Base-by-base conservation (phyloP, 2,113 vertebrate genomes). In the Mormyrus lacerda region DNA sequence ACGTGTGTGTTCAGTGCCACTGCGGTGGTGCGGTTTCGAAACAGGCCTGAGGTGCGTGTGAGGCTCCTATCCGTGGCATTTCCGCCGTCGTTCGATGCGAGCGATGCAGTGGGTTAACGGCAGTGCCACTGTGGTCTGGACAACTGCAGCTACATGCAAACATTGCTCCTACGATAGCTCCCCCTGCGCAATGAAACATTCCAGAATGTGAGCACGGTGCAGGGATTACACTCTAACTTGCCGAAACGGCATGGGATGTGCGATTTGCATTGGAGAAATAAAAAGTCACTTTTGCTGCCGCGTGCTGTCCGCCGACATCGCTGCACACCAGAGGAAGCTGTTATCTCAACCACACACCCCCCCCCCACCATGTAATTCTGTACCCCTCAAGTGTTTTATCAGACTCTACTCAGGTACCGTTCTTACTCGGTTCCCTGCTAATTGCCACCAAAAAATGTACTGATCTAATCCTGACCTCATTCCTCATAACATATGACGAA, bases 1-100 rank as follows among this genome's bases (percentile, higher is more conserved):
- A 31, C 17, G 27, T 8, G 2, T 11, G 61, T 1, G 10, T 31
- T 11, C 3, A 8, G 19, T 47, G 53, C 53, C 1, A 1, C 3
- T 47, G 55, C n/a, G 58, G 55, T 65, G 39, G 45, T 45, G 87
- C 13, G 87, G 87, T 87, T n/a, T 87, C 42, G 53, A 87, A 87
- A 87, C 42, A 6, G 55, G n/a, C 27, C 6, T 35, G n/a, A 35
- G n/a, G 45, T 53, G 13, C 1, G 45, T 53, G 13, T 0, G 8
- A 86, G 9, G 31, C 2, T 42, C 4, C 13, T 7, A 42, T 19
- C 15, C 2, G 2, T 55, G 50, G 47, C 9, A 87, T 87, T 87
- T 87, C 85, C 27, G 47, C 6, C 5, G 4, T 17, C 24, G 5
- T 87, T 35, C 50, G 21, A 51, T 27, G 84, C n/a, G 7, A 50